phyloP scores from a whole-genome alignment of 2,797 vertebrate species.

The Gymnocypris eckloni region DNA sequence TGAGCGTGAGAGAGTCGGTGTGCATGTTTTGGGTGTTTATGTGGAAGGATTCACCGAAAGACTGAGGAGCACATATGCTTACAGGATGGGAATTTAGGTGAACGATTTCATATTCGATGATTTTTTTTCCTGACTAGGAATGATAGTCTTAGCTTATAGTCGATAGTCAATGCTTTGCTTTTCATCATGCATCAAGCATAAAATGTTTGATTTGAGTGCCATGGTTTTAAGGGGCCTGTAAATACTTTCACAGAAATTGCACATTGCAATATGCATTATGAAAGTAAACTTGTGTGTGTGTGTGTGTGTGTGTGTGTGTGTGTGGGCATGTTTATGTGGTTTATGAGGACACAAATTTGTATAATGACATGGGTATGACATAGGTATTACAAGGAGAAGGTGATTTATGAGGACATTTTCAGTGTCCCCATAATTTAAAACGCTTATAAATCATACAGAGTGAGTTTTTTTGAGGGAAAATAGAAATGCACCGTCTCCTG shows the following conservation, averaged over 20 bases:
- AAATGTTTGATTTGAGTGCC: constrained; percentile 14
- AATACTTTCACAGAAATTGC: constrained; percentile 20
- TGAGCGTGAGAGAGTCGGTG: constrained; percentile 27
- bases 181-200: not conserved
- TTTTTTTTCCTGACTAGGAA: constrained; percentile 23
- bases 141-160: not conserved
- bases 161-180: not conserved
- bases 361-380: no score
- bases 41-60: constrained; percentile 18
- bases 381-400: no score
- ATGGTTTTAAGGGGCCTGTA: not conserved
- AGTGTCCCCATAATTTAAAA: no score
- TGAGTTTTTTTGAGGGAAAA: no score
- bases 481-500: no score
- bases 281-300: not conserved
- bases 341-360: no score
- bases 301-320: no score
- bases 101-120: not conserved
- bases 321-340: no score
- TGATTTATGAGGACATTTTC: no score
- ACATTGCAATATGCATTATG: not conserved
- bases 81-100: constrained; percentile 10
- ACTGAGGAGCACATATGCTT: constrained; percentile 7
- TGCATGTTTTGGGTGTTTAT: constrained; percentile 30
- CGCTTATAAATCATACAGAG: no score